Conservation (phyloP, 2,888 invertebrate genomes). For the Tiliacea aurago region DNA sequence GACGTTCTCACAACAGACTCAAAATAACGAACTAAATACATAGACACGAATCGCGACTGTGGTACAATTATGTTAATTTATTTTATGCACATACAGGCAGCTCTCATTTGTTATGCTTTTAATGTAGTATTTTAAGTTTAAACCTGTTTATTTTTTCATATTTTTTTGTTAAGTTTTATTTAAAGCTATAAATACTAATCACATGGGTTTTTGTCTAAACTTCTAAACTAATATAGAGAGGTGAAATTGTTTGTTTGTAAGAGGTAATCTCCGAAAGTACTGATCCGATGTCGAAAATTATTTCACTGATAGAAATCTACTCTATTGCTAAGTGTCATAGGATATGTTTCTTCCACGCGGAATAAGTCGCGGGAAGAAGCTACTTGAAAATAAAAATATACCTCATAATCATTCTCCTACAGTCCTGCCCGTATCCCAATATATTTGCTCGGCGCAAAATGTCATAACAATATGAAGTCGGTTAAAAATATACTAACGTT, state of each 20-base stretch:
- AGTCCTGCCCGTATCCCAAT: too few relatives aligned
- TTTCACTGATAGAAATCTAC: background rate
- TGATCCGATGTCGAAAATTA: background rate
- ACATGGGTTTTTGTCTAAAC: background rate
- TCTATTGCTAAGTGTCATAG: background rate
- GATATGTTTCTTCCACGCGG: background rate
- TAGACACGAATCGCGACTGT: conserved; percentile 3
- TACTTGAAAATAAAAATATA: background rate
- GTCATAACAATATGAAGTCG: too few relatives aligned
- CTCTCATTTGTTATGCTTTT: conserved; percentile 23
- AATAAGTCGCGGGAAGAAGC: background rate
- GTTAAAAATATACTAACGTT: too few relatives aligned
- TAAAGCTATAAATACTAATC: background rate
- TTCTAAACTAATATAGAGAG: background rate
- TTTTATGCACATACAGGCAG: conserved; percentile 58
- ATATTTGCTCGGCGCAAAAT: too few relatives aligned
- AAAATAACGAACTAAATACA: conserved; percentile 57
- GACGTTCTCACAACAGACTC: conserved; percentile 48
- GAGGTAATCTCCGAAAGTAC: background rate
- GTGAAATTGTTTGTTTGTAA: background rate
- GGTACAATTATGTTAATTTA: conserved; percentile 46
- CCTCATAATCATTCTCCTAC: too few relatives aligned
- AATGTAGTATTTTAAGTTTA: background rate
- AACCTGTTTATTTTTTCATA: conserved; percentile 22
- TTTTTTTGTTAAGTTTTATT: background rate